Evolutionary conservation across 2,888 invertebrate genomes (phyloP).

Genomic region (Notocelia uddmanniana): DNA sequence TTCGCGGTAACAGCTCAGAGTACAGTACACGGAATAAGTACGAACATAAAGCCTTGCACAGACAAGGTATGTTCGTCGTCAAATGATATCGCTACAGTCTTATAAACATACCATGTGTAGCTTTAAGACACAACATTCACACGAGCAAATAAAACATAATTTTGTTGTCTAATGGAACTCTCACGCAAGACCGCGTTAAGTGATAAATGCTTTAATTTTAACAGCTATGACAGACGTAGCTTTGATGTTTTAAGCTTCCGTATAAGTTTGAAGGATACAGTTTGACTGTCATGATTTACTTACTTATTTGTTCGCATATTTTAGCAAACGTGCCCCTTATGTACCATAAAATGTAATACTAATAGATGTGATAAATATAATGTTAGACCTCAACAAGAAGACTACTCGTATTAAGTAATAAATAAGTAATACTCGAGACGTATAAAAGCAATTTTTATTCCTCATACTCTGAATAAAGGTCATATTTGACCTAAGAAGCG

Average conservation of each 20-base stretch:
- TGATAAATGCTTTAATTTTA: slow-evolving; percentile 32
- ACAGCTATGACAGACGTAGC: slow-evolving; percentile 7
- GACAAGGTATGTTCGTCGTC: background rate
- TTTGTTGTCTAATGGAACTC: slow-evolving; percentile 34
- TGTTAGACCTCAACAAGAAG: too few species aligned
- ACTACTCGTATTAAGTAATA: too few species aligned
- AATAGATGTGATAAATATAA: too few species aligned
- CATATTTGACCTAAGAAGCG: too few species aligned
- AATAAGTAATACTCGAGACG: too few species aligned
- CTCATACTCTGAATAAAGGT: too few species aligned
- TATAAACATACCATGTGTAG: background rate
- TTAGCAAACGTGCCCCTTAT: background rate
- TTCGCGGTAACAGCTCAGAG: too few species aligned
- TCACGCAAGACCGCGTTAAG: slow-evolving; percentile 12
- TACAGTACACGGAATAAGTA: background rate
- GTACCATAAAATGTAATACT: background rate
- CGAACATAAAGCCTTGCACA: slow-evolving; percentile 8
- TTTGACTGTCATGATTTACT: background rate
- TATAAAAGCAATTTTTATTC: too few species aligned
- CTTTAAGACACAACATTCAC: slow-evolving; percentile 16
- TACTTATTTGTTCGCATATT: background rate
- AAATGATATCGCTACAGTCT: slow-evolving; percentile 15
- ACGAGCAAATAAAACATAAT: slow-evolving; percentile 35
- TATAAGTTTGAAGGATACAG: slow-evolving; percentile 7
- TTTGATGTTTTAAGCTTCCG: slow-evolving; percentile 31